Base-by-base conservation (phyloP, 2,888 invertebrate species). In the Dryococelus australis region DNA sequence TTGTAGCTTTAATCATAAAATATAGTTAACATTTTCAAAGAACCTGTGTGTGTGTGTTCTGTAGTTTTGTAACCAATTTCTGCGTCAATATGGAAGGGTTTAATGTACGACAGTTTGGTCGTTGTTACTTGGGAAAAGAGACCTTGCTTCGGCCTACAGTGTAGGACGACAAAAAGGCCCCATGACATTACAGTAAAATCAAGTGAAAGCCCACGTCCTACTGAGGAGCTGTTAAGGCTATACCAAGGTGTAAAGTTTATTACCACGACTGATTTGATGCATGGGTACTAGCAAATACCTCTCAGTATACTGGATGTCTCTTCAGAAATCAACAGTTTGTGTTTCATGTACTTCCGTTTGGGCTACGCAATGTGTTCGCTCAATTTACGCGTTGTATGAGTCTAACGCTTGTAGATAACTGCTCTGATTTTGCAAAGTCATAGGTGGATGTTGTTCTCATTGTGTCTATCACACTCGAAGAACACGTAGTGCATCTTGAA, bases 231-330 rank as follows among this genome's bases (percentile, higher is more conserved):
- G 20, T 27, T 88, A 26, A 51, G 78, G 27, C 43, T 28, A 3
- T 43, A 88, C 35, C 47, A 85, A 43, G 83, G 87, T 20, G 79
- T 53, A 16, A 85, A 85, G 78, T 86, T 79, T 28, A 85, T 88
- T 28, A 87, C 88, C 9, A 47, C 65, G 10, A 10, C 89, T 5
- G 89, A 90, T 85, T 84, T 89, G 24, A 88, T 88, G 26, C 65
- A 86, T 51, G 81, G 87, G 4, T 90, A 89, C 78, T 89, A 87
- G 86, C 89, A 90, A 85, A 89, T 90, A 43, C 87, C 87, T 9
- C 27, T 89, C 87, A 89, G 80, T 90, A 88, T 84, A 89, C 88
- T 0, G 89, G 89, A 26, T 90, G 90, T 86, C 43, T 86, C 20
- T 87, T 87, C 28, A 47, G 87, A 27, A n/a, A n/a, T n/a, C 43